Conservation (phyloP, 2,113 vertebrate genomes). For the Takifugu bimaculatus region DNA sequence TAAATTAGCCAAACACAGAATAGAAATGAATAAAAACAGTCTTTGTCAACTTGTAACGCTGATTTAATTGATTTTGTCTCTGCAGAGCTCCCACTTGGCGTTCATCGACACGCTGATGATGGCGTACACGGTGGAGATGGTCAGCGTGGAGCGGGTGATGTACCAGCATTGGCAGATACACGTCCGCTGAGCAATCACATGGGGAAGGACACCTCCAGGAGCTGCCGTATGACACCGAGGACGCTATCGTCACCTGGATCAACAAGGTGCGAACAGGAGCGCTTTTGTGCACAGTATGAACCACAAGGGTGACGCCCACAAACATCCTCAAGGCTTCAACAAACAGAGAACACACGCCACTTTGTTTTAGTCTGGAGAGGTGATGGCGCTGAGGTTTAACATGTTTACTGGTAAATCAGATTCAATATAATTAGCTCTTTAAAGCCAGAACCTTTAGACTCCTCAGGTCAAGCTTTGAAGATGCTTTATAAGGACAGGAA, state of each 20-base stretch:
- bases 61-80: slow-evolving; percentile 2
- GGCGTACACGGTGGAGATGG: slow-evolving; percentile 97
- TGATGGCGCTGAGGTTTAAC: neutral
- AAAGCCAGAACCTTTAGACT: neutral
- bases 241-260: slow-evolving; percentile 92
- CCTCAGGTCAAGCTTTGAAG: slow-evolving; percentile 5
- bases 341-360: neutral
- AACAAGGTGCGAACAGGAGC: slow-evolving; percentile 82
- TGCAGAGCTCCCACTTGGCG: slow-evolving; percentile 90
- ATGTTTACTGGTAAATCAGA: neutral
- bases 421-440: neutral
- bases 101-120: slow-evolving; percentile 97
- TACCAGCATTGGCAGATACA: slow-evolving; percentile 86
- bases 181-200: slow-evolving; percentile 70
- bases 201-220: slow-evolving; percentile 67
- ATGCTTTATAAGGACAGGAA: neutral
- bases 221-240: slow-evolving; percentile 94
- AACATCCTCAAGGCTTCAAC: slow-evolving; percentile 3
- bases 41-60: neutral
- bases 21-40: neutral
- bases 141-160: slow-evolving; percentile 92
- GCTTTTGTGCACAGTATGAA: neutral
- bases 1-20: neutral
- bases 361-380: slow-evolving; percentile 25
- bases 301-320: neutral